phyloP scores from a whole-genome alignment of 1,140 invertebrate species.

The Proctacanthus coquilletti region DNA sequence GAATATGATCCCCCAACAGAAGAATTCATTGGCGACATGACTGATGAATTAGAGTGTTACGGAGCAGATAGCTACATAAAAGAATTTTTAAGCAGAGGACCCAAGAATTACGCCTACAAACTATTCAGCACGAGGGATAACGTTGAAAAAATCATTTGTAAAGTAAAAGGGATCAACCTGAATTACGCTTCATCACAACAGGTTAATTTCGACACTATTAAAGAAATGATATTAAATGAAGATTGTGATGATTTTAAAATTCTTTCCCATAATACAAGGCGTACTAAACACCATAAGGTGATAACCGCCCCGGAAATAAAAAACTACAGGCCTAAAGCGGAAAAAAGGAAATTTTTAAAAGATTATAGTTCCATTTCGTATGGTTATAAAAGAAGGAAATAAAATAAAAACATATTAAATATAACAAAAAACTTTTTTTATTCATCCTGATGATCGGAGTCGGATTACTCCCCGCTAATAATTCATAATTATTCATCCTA shows the following conservation, averaged over 20 bases:
- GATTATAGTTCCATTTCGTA: background rate
- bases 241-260: background rate
- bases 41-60: background rate
- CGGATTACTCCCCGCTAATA: no score
- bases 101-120: background rate
- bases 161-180: background rate
- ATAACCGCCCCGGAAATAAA: background rate
- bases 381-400: background rate
- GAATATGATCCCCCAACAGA: background rate
- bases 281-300: background rate
- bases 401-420: no score
- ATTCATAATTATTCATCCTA: no score
- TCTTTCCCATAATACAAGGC: background rate
- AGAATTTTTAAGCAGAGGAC: background rate
- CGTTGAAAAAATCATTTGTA: background rate
- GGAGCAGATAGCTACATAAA: background rate
- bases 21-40: background rate
- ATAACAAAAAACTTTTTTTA: no score
- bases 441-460: no score
- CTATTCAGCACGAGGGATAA: background rate
- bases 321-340: no score
- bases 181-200: background rate
- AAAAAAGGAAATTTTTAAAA: background rate
- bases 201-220: background rate
- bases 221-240: no score